Evolutionary conservation across 2,888 invertebrate genomes (phyloP), one percentile per base, ranked within the genome.

Genomic region (Onchidella celtica): DNA sequence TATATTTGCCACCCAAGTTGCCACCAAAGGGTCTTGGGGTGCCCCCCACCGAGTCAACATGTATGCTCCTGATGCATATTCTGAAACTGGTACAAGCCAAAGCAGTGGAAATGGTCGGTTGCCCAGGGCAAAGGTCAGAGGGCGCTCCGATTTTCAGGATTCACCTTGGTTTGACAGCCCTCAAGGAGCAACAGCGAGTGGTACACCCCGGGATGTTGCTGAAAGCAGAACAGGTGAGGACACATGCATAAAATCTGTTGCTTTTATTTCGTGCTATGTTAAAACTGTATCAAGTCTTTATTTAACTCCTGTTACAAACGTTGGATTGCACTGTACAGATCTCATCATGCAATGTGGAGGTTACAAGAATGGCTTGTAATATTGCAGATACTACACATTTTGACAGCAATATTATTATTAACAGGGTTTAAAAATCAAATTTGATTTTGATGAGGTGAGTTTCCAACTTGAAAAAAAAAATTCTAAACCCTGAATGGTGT

Each of bases 21-120:
- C 84, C 14, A 81, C 83, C 27, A 83, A 83, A 40, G 86, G 86
- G n/a, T 81, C 82, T 29, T 86, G 83, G 83, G 84, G 82, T 2
- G 79, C 83, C 1, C 76, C 84, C 3, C 32, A 47, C 29, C 47
- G 36, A n/a, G 70, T 84, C 77, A 34, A 55, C 27, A 74, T 84
- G 79, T 85, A 83, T 77, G 72, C 82, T 0, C 83, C 86, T 17
- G 83, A 85, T 73, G 81, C 81, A 21, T 61, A 79, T 27, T 83
- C 83, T 2, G 81, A 83, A 27, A 63, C 77, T n/a, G 80, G 77
- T 24, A 66, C 72, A 36, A 86, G 81, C 55, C 81, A 80, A 9
- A 78, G 74, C 40, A 77, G 76, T 59, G 63, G 75, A 1, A 76
- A 69, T 24, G 81, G 75, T 21, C 68, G 66, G 29, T 47, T 84